Conservation (phyloP, 2,113 vertebrate genomes). For the Istiophorus platypterus region DNA sequence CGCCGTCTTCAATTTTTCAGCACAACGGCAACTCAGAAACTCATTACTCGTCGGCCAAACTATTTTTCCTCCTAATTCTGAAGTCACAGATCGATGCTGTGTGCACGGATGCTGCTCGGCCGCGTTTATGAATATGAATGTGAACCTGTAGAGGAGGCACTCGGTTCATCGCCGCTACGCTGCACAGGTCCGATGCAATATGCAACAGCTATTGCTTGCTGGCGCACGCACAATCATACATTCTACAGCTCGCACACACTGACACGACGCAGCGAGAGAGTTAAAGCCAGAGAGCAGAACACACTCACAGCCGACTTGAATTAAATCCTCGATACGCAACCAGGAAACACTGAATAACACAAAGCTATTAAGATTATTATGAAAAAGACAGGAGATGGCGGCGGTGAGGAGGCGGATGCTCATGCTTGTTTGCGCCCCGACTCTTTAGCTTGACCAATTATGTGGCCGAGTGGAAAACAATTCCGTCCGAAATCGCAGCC, state of each 20-base stretch:
- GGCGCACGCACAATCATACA: slow-evolving; percentile 4
- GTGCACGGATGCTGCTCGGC: background rate
- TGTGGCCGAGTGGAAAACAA: background rate
- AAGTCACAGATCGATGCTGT: background rate
- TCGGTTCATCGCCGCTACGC: background rate
- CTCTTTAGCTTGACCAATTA: background rate
- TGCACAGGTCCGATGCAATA: background rate
- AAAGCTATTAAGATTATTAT: slow-evolving; percentile 8
- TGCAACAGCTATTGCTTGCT: slow-evolving; percentile 7
- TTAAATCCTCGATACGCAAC: background rate
- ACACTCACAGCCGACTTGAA: background rate
- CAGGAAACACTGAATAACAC: background rate
- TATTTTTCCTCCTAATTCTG: background rate
- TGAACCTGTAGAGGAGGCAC: slow-evolving; percentile 6
- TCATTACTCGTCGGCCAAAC: background rate
- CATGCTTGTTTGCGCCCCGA: background rate
- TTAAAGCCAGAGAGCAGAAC: background rate
- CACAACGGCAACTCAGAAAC: background rate
- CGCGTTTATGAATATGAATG: slow-evolving; percentile 29
- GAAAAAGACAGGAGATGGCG: background rate
- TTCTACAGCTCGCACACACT: slow-evolving; percentile 1
- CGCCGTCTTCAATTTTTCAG: slow-evolving; percentile 3
- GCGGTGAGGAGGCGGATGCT: background rate
- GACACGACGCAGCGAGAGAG: background rate
- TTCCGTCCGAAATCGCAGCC: background rate